These are phyloP conservation scores for Cryptus viduatorius DNA, from an alignment of 2,888 invertebrate species.

Conservation along the genomic window DNA sequence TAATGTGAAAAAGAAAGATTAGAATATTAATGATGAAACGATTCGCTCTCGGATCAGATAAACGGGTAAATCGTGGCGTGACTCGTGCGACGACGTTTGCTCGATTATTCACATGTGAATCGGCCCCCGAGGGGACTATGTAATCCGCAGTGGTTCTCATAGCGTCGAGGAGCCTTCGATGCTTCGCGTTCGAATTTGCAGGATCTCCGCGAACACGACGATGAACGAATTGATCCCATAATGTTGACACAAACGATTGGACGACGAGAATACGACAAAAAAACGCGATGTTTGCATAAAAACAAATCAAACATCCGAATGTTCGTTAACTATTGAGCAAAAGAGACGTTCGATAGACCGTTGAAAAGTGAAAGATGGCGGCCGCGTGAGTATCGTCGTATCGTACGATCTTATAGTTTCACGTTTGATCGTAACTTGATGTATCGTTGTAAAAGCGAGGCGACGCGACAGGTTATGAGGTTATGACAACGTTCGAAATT, in stretches of 20 bases:
- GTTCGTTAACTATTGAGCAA: slow-evolving; percentile 14
- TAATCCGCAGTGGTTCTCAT: slow-evolving; percentile 49
- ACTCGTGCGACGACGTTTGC: slow-evolving; percentile 17
- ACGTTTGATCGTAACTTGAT: neutral
- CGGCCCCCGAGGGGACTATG: neutral
- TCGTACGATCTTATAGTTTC: slow-evolving; percentile 3
- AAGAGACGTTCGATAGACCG: slow-evolving; percentile 12
- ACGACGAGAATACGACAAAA: neutral
- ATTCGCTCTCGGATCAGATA: slow-evolving; percentile 13
- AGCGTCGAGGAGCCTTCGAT: neutral
- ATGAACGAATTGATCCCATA: neutral
- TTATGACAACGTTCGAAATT: neutral
- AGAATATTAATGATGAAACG: neutral
- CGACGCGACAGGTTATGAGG: neutral
- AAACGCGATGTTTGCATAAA: slow-evolving; percentile 27
- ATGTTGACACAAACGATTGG: neutral
- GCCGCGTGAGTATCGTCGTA: slow-evolving; percentile 18
- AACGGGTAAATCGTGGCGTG: slow-evolving; percentile 51
- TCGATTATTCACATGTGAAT: slow-evolving; percentile 54
- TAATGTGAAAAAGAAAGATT: neutral
- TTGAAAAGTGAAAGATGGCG: neutral
- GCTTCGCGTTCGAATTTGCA: neutral
- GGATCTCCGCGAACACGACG: neutral
- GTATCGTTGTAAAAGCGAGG: neutral
- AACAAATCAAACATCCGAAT: slow-evolving; percentile 25